Evolutionary conservation across 2,113 vertebrate genomes (phyloP), one percentile per base, ranked within the genome.

Genomic region (Amphiprion percula): DNA sequence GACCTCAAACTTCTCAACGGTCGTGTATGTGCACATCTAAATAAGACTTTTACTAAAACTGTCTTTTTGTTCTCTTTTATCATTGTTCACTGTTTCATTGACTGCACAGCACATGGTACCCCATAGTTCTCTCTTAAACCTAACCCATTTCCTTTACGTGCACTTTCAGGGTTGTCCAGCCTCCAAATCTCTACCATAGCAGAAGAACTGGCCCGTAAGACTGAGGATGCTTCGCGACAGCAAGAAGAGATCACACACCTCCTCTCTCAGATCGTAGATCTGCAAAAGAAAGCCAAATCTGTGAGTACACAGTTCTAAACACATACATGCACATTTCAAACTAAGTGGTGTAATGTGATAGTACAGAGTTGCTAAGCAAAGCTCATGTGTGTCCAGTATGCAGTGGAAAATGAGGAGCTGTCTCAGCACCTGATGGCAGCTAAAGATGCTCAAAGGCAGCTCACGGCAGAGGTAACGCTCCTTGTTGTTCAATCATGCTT

Each of bases 221-320:
- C 97, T 0, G 98, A 99, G 62, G 98, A 99, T 23, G 97, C 97
- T 1, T 96, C 97, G 19, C 95, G 98, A 0, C 98, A 99, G 82
- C 98, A 99, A 52, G 98, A 99, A 76, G 97, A 99, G 92, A 99
- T 99, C 91, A 99, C 98, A 1, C 97, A 99, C 86, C 96, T 99
- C 19, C 96, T 99, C 28, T 99, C 98, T 1, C 97, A 99, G 74
- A 97, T 99, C 14, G 98, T 99, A 0, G 98, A 99, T 77, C 89
- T 99, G 84, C 98, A 99, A 90, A 99, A 98, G 88, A 99, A 99
- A 93, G 94, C 97, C 46, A 99, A 99, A 94, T 96, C 97, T 61
- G 98, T 99, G 93, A 91, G 93, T 19, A 0, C 14, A 50, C 24
- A 9, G 7, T 37, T 37, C 7, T 17, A 15, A 19, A 49, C 47